phyloP scores from a whole-genome alignment of 1,140 invertebrate species.

The Trichonephila clavipes region DNA sequence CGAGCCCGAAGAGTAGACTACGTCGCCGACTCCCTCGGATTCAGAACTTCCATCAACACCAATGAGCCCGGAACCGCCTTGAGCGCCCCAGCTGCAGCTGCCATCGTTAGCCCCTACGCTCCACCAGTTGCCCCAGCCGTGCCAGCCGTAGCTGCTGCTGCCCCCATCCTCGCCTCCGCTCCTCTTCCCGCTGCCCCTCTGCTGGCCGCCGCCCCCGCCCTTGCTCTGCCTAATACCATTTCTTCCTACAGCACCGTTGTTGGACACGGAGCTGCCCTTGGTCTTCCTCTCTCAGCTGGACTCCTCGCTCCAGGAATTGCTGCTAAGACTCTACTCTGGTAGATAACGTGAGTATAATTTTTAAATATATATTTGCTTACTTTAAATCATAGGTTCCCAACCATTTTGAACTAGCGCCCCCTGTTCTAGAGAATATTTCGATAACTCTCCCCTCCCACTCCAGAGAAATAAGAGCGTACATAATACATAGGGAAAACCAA shows the following conservation, averaged over 20 bases:
- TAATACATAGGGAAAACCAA: no score
- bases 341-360: no score
- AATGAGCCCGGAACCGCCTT: slow-evolving; percentile 32
- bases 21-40: slow-evolving; percentile 68
- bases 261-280: not conserved
- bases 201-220: not conserved
- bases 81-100: slow-evolving; percentile 48
- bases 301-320: not conserved
- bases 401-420: no score
- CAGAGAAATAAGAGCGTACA: no score
- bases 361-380: no score
- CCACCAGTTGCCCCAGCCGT: slow-evolving; percentile 22
- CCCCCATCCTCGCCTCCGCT: not conserved
- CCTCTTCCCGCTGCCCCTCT: not conserved
- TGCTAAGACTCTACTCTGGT: not conserved
- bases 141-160: not conserved
- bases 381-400: no score
- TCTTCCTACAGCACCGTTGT: slow-evolving; percentile 44
- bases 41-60: slow-evolving; percentile 53
- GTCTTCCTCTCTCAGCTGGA: not conserved
- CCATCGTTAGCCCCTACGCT: slow-evolving; percentile 15
- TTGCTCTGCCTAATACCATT: not conserved
- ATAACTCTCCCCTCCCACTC: no score
- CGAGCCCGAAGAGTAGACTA: slow-evolving; percentile 77
- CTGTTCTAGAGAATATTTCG: no score